A percentile compares a stretch with the other conserved stretches of the same genome.
Evolutionary conservation across 2,888 invertebrate species (phyloP).

Genomic region (Drepana falcataria): DNA sequence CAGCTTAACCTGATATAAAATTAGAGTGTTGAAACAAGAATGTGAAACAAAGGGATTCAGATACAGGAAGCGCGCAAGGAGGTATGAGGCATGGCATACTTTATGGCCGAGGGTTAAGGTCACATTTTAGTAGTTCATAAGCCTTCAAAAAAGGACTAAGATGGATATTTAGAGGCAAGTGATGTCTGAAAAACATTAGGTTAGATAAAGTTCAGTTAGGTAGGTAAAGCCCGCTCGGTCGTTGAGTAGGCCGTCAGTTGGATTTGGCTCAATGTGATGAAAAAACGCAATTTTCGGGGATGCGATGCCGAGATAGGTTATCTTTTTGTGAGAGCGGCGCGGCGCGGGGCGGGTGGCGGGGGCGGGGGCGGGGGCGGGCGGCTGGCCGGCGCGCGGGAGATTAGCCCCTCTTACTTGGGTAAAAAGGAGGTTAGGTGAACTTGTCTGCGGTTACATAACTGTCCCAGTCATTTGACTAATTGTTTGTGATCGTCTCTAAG

Average conservation of each 20-base stretch:
- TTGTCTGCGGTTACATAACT: background rate
- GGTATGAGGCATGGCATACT: background rate
- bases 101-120: background rate
- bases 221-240: background rate
- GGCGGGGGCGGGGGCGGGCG: background rate
- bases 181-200: background rate
- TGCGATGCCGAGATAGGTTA: slow-evolving; percentile 18
- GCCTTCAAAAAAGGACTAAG: too few relatives aligned
- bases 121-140: background rate
- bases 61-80: background rate
- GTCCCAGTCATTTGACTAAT: background rate
- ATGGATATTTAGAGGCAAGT: background rate
- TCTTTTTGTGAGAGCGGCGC: slow-evolving; percentile 18
- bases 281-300: slow-evolving; percentile 28
- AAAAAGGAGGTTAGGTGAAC: slow-evolving; percentile 1
- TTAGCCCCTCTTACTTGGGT: slow-evolving; percentile 5
- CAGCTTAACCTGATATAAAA: background rate
- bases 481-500: background rate
- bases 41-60: background rate
- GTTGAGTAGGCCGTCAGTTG: background rate
- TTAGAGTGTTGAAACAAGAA: background rate
- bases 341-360: background rate
- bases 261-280: slow-evolving; percentile 14
- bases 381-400: background rate
- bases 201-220: background rate